A percentile compares a stretch with the other conserved stretches of the same genome.
phyloP scores from a whole-genome alignment of 2,888 invertebrate genomes.

The Ctenicera cuprea region DNA sequence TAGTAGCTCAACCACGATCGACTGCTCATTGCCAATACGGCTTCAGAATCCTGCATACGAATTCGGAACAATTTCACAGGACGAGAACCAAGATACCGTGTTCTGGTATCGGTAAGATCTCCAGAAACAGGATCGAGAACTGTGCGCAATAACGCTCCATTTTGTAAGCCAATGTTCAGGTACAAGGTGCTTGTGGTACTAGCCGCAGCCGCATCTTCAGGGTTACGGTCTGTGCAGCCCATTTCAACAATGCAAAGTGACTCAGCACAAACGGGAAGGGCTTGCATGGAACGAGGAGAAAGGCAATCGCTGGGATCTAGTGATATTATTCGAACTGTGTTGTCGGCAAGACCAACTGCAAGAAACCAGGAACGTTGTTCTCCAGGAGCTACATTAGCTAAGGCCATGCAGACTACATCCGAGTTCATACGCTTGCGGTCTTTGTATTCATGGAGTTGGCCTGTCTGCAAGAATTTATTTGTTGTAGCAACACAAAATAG shows the following conservation, averaged over 20 bases:
- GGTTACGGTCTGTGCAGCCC: slow-evolving; percentile 81
- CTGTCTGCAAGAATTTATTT: slow-evolving; percentile 80
- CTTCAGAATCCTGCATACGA: slow-evolving; percentile 95
- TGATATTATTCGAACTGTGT: slow-evolving; percentile 97
- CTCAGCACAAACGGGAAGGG: slow-evolving; percentile 96
- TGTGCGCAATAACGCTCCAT: slow-evolving; percentile 94
- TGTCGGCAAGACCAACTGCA: slow-evolving; percentile 96
- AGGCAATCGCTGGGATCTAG: slow-evolving; percentile 97
- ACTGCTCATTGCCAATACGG: slow-evolving; percentile 98
- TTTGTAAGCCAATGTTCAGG: slow-evolving; percentile 97
- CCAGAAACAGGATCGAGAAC: slow-evolving; percentile 97
- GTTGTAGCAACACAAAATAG: background rate
- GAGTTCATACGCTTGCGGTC: slow-evolving; percentile 97
- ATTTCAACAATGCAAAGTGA: slow-evolving; percentile 97
- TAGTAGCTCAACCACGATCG: slow-evolving; percentile 99
- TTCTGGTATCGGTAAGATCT: slow-evolving; percentile 97
- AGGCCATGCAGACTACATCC: slow-evolving; percentile 98
- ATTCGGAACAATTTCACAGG: slow-evolving; percentile 98
- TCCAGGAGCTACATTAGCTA: slow-evolving; percentile 95
- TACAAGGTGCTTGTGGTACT: slow-evolving; percentile 87
- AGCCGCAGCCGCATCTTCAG: slow-evolving; percentile 77
- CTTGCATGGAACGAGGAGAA: slow-evolving; percentile 96
- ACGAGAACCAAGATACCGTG: slow-evolving; percentile 92
- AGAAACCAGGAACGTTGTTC: slow-evolving; percentile 97
- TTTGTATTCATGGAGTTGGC: slow-evolving; percentile 98